Conservation (phyloP, 2,113 vertebrate species). For the Petroica traversi region DNA sequence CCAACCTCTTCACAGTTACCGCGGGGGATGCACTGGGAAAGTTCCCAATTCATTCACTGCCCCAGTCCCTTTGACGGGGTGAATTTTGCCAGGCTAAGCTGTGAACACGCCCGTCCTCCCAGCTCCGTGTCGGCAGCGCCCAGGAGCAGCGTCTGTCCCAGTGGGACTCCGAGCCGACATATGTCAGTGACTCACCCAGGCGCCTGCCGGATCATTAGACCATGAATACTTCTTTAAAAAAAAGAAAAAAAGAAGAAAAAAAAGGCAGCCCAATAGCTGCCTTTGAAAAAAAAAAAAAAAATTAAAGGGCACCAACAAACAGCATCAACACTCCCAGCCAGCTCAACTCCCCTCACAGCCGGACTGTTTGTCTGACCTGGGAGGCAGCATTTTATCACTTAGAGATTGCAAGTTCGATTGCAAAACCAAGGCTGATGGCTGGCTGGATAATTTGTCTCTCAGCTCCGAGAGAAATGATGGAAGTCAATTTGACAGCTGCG, state of each 20-base stretch:
- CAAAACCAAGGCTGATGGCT: conserved; percentile 60
- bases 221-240: not conserved
- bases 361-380: not conserved
- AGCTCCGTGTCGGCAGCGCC: not conserved
- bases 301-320: not conserved
- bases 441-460: conserved; percentile 71
- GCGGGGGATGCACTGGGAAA: not conserved
- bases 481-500: conserved; percentile 75
- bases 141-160: not conserved
- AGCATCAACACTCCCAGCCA: not conserved
- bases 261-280: not conserved
- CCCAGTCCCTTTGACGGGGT: not conserved
- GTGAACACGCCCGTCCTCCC: not conserved
- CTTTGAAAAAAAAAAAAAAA: not conserved
- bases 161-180: not conserved
- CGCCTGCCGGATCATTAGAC: not conserved
- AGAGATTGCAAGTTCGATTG: conserved; percentile 56
- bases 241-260: not conserved
- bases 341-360: not conserved
- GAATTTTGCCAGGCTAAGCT: not conserved
- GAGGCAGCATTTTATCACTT: conserved; percentile 45
- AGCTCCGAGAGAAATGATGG: conserved; percentile 63
- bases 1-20: not conserved
- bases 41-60: not conserved
- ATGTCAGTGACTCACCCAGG: not conserved